Conservation (phyloP, 2,888 invertebrate genomes). For the Erebia ligea region DNA sequence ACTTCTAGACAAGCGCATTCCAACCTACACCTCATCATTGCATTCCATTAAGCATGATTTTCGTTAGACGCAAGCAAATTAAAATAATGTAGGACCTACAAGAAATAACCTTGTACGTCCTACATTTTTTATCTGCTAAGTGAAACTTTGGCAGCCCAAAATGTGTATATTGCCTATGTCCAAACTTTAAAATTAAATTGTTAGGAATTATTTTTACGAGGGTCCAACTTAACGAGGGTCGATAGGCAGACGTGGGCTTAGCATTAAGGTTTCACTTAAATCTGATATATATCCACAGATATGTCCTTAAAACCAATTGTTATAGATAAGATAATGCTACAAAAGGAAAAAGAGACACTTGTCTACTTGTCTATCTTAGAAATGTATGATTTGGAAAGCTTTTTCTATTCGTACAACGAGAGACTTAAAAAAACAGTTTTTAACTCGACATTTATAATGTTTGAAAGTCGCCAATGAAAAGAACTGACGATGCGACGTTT, state of each 20-base stretch:
- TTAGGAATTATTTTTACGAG: slow-evolving; percentile 52
- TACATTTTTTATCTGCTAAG: slow-evolving; percentile 7
- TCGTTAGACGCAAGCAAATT: no score
- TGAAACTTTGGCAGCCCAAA: background rate
- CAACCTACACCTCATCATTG: no score
- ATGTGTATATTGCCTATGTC: background rate
- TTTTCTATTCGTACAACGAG: no score
- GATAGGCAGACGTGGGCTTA: slow-evolving; percentile 55
- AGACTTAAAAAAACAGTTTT: no score
- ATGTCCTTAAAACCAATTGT: background rate
- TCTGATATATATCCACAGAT: slow-evolving; percentile 54
- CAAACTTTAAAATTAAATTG: slow-evolving; percentile 21
- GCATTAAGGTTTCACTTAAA: slow-evolving; percentile 64
- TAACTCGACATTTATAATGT: no score
- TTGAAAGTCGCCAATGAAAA: no score
- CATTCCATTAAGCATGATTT: no score
- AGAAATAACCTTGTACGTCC: no score
- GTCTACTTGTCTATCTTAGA: background rate
- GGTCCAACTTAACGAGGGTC: slow-evolving; percentile 53
- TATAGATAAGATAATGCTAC: background rate
- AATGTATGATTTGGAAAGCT: no score
- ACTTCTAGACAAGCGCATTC: no score
- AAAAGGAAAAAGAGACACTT: background rate
- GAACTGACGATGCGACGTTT: no score
- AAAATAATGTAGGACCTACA: no score